Evolutionary conservation across 2,113 vertebrate species (phyloP), one percentile per base, ranked within the genome.

Genomic region (Nestor notabilis): DNA sequence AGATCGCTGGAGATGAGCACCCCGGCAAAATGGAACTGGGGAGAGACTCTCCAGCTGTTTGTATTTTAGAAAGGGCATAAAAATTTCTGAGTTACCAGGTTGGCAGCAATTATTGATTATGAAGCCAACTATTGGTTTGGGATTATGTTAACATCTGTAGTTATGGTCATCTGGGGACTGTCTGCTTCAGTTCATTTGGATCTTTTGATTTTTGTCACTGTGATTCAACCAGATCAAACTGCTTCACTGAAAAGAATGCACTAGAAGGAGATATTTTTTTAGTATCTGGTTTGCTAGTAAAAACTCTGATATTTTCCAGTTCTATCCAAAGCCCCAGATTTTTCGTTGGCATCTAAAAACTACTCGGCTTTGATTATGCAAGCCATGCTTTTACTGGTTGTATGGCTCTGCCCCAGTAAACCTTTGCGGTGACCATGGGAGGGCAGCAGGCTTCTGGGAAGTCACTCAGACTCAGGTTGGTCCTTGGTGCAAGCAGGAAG

Each of bases 401-500:
- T 20, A 27, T 29, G 37, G 29, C 39, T 65, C 31, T 84, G n/a
- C 15, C 29, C 10, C 50, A 33, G 1, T 35, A 25, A 41, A 33
- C 18, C 7, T 24, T 39, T 33, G 11, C n/a, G 56, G 49, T 5
- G 49, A 35, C 13, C 13, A 5, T 33, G 11, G 23, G 41, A 44
- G 29, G n/a, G 50, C 49, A 56, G 53, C 15, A 89, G 41, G 63
- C 29, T 84, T 75, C 69, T 13, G 21, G 17, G 27, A 47, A 53
- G 24, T 24, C 27, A 17, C 20, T 65, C 0, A 0, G 11, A 21
- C 27, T 23, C 41, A 43, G 44, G 33, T 41, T 58, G 47, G 39
- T 4, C 29, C 19, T 65, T 50, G 21, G 60, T 44, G 43, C 9
- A n/a, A 68, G 39, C 10, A 55, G 29, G 9, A 46, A 15, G 15